Percentiles rank a stretch among this genome's conserved stretches.
These are phyloP conservation scores for Casuarius casuarius DNA, from an alignment of 2,113 vertebrate species.

Conservation along the genomic window DNA sequence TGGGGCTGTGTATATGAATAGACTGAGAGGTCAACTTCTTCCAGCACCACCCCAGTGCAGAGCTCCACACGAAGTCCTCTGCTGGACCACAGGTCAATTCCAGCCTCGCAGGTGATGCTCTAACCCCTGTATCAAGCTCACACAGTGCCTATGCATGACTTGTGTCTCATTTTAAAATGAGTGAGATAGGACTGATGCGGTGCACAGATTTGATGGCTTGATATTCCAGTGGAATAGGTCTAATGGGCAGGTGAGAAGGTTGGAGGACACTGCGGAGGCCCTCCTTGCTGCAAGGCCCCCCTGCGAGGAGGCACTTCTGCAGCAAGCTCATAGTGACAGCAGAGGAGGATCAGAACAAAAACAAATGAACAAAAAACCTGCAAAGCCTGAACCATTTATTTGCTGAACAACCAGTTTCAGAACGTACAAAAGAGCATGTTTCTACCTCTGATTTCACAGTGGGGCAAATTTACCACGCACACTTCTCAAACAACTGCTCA, in stretches of 20 bases:
- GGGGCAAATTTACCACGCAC: rapidly evolving
- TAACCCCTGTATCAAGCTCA: too few relatives aligned
- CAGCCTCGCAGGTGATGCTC: not conserved
- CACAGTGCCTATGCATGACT: not conserved
- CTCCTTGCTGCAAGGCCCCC: too few relatives aligned
- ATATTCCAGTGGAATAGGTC: not conserved
- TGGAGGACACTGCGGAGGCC: not conserved
- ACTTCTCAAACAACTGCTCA: not conserved
- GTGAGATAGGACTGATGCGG: too few relatives aligned
- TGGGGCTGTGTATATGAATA: too few relatives aligned
- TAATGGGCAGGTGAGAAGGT: not conserved
- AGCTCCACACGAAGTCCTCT: not conserved
- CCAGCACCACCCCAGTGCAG: not conserved
- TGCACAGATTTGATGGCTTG: not conserved
- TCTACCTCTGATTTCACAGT: not conserved
- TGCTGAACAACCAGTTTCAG: not conserved
- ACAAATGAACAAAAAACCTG: not conserved
- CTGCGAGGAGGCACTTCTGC: not conserved
- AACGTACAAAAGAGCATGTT: not conserved
- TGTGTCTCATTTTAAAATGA: not conserved
- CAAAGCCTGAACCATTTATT: not conserved
- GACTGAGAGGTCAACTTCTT: not conserved
- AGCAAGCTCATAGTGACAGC: not conserved
- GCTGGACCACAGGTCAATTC: not conserved
- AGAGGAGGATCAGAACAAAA: not conserved